Conservation (phyloP, 2,113 vertebrate species). For the Tetraodon nigroviridis region DNA sequence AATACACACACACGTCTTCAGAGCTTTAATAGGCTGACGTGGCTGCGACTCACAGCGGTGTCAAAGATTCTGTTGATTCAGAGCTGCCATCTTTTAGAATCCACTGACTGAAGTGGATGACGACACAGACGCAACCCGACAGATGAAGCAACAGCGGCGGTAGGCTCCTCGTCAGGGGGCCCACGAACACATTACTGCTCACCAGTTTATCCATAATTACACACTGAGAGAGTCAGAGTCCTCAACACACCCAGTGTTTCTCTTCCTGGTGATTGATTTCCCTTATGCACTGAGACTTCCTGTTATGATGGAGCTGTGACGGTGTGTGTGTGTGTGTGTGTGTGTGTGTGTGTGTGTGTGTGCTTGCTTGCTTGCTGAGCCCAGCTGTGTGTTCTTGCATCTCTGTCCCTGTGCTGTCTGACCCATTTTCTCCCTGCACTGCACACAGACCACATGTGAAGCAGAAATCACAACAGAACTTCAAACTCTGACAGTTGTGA, state of each 20-base stretch:
- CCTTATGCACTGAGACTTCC: slow-evolving; percentile 18
- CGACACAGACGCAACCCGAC: slow-evolving; percentile 13
- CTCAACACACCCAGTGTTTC: slow-evolving; percentile 15
- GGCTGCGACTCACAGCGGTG: neutral
- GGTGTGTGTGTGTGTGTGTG: slow-evolving; percentile 9
- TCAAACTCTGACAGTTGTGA: too few relatives aligned
- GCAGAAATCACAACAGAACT: slow-evolving; percentile 1
- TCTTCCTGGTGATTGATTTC: slow-evolving; percentile 50
- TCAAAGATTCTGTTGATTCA: neutral
- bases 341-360: slow-evolving; percentile 1
- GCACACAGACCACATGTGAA: slow-evolving; percentile 14
- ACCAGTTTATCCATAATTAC: neutral
- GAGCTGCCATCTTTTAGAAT: neutral
- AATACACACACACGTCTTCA: slow-evolving; percentile 30
- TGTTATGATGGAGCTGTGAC: slow-evolving; percentile 2
- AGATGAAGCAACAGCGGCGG: neutral
- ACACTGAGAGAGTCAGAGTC: neutral
- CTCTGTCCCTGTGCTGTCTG: slow-evolving; percentile 34
- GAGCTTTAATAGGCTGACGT: slow-evolving; percentile 6
- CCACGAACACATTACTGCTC: too few relatives aligned
- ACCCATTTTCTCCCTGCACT: slow-evolving; percentile 46
- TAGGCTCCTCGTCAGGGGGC: neutral
- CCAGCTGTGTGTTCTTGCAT: slow-evolving; percentile 38
- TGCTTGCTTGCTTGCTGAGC: slow-evolving; percentile 8
- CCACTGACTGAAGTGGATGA: slow-evolving; percentile 1